Evolutionary conservation across 2,888 invertebrate genomes (phyloP).

Genomic region (Synergus umbraculus): DNA sequence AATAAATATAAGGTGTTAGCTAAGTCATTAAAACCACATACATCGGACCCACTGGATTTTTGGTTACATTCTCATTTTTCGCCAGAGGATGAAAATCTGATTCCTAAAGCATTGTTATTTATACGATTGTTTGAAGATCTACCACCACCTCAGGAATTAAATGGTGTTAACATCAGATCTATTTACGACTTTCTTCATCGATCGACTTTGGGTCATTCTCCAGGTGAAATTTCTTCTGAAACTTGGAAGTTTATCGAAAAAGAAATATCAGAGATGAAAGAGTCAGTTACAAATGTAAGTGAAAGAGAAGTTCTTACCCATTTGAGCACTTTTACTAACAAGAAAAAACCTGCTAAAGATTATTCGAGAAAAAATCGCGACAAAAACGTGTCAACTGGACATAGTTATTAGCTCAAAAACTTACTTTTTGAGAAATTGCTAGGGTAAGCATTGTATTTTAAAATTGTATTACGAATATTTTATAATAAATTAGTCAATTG

Average conservation of each 20-base stretch:
- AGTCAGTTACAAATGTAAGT: slow-evolving; percentile 2
- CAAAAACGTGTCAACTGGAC: neutral
- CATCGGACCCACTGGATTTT: slow-evolving; percentile 20
- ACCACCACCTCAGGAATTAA: neutral
- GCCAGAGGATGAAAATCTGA: neutral
- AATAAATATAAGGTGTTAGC: slow-evolving; percentile 3
- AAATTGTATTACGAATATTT: too few species aligned
- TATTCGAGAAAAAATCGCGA: slow-evolving; percentile 3
- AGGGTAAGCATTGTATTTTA: too few species aligned
- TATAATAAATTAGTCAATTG: too few species aligned
- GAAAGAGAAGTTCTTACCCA: slow-evolving; percentile 29
- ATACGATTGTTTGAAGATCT: slow-evolving; percentile 11
- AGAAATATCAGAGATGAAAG: neutral
- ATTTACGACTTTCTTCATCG: slow-evolving; percentile 19
- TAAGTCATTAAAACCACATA: neutral
- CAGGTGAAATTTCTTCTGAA: slow-evolving; percentile 3
- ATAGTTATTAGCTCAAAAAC: neutral
- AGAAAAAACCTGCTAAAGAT: slow-evolving; percentile 1
- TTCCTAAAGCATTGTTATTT: slow-evolving; percentile 20
- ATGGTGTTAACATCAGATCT: neutral
- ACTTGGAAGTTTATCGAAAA: neutral
- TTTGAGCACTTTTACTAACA: neutral
- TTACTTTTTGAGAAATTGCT: neutral
- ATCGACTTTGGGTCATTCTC: slow-evolving; percentile 9
- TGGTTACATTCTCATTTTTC: slow-evolving; percentile 23